Percentiles rank a stretch among this genome's conserved stretches.
phyloP scores from a whole-genome alignment of 2,113 vertebrate genomes.

The Gadus chalcogrammus region DNA sequence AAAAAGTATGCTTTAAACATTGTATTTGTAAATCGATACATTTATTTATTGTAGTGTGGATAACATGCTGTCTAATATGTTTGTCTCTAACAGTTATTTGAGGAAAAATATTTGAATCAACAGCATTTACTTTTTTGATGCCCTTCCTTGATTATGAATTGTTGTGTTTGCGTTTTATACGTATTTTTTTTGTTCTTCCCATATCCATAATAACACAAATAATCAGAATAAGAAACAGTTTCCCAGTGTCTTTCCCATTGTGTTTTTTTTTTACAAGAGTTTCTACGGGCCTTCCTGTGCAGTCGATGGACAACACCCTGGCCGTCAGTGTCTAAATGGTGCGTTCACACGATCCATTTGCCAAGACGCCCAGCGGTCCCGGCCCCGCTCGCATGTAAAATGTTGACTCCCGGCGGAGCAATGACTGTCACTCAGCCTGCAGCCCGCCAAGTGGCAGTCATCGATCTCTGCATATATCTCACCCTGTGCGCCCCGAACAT shows the following conservation, averaged over 20 bases:
- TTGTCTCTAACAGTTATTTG: neutral
- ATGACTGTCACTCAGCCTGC: conserved; percentile 61
- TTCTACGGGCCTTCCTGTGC: conserved; percentile 24
- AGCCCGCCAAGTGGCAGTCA: conserved; percentile 59
- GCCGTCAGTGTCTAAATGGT: conserved; percentile 45
- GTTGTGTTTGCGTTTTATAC: neutral
- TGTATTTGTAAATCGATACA: neutral
- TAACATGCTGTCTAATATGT: no score
- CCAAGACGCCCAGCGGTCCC: conserved; percentile 44
- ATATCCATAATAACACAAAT: no score
- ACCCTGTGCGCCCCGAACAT: conserved; percentile 64
- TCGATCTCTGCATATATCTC: conserved; percentile 73
- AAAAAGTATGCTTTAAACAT: neutral
- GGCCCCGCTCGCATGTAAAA: conserved; percentile 44
- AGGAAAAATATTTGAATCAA: neutral
- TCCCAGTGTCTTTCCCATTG: conserved; percentile 10
- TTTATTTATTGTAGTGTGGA: neutral
- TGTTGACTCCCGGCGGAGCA: conserved; percentile 61
- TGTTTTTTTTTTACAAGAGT: conserved; percentile 30
- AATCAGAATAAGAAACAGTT: neutral
- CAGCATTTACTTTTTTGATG: no score
- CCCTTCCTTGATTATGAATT: neutral
- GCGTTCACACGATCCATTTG: conserved; percentile 29
- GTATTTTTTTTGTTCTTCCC: neutral
- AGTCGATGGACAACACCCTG: conserved; percentile 54